Conservation (phyloP, 2,797 vertebrate species). For the Tapera naevia region DNA sequence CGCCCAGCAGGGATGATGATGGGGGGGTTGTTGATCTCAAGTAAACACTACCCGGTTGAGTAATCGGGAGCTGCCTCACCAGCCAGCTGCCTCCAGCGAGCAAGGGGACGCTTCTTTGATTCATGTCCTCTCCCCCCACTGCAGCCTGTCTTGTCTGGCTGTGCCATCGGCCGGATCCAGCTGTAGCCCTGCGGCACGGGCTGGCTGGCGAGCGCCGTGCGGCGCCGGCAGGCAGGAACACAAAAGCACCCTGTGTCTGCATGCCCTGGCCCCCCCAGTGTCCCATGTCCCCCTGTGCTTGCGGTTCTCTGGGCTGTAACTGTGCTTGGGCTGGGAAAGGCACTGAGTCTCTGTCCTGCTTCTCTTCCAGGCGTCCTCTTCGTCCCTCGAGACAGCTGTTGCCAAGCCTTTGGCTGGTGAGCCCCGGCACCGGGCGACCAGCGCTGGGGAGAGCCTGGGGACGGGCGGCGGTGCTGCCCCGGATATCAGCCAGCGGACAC, state of each 20-base stretch:
- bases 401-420: conserved; percentile 27
- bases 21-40: conserved; percentile 45
- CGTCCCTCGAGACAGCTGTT: conserved; percentile 58
- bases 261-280: accelerated
- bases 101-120: conserved; percentile 57
- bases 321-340: not conserved
- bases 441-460: conserved; percentile 63
- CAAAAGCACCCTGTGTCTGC: conserved; percentile 36
- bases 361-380: conserved; percentile 76
- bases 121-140: conserved; percentile 16
- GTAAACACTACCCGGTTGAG: conserved; percentile 62
- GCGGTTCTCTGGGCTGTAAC: accelerated
- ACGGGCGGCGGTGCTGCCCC: not conserved
- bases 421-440: conserved; percentile 13
- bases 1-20: not conserved
- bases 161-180: conserved; percentile 8
- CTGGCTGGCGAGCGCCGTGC: not conserved
- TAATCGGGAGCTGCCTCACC: conserved; percentile 57
- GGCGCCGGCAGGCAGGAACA: not conserved
- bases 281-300: not conserved
- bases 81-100: conserved; percentile 37
- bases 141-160: conserved; percentile 38
- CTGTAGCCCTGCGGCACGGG: conserved; percentile 19
- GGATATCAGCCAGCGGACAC: conserved; percentile 44
- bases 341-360: not conserved